Evolutionary conservation across 2,797 vertebrate genomes (phyloP), one percentile per base, ranked within the genome.

Genomic region (Phalloptychus januarius): DNA sequence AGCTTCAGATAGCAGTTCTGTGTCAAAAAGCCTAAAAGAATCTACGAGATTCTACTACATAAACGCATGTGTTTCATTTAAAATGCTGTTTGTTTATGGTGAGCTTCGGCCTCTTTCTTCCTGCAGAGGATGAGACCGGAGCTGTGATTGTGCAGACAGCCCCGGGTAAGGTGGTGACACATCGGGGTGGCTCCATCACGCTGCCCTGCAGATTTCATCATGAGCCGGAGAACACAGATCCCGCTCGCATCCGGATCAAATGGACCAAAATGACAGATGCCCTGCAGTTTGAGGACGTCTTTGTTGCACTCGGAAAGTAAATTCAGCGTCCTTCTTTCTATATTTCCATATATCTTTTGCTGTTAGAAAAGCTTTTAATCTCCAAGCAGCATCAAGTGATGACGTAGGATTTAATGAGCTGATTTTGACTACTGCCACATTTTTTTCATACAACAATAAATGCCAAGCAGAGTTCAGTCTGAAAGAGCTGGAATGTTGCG

Each of bases 141-240:
- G 96, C 97, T 0, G 97, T 98, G 89, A 97, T 98, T 1, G 98
- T 98, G 78, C 98, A 99, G 91, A 99, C 98, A 0, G 98, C 98
- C 0, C 98, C 97, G 0, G 98, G 97, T 54, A 97, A 98, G 90
- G 98, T 99, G 90, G 94, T 98, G 85, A 98, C 97, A 0, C 98
- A 99, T 87, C 96, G 98, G 0, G 98, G 98, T 0, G 97, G 97
- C 86, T 97, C 97, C 88, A 98, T 99, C 93, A 97, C 97, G 78
- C 93, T 99, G 85, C 97, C 97, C 63, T 99, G 98, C 92, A 96
- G 97, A 12, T 99, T 96, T 94, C 97, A 97, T 92, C 97, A 99
- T 0, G 97, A 99, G 76, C 93, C 96, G 0, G 92, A 97, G 2
- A 92, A 93, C 46, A 94, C 94, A 0, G 96, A 97, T 79, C 95